Base-by-base conservation (phyloP, 2,113 vertebrate species). In the Psilopsiagon aurifrons region DNA sequence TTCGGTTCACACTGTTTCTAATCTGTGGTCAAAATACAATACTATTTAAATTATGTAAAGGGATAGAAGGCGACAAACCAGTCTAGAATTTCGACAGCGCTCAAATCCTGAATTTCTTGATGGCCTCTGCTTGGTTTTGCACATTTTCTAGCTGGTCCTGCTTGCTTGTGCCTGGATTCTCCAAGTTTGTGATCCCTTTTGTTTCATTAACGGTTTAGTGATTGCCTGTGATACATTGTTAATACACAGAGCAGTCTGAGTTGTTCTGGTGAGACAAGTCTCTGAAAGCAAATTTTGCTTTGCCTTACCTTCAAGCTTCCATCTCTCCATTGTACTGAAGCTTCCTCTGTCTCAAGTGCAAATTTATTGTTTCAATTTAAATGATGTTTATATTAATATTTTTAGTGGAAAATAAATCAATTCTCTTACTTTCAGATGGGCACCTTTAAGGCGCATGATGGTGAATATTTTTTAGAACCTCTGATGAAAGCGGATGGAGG, bases 381-480 rank as follows among this genome's bases (percentile, higher is more conserved):
- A 47, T 37, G 60, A 47, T 54, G 83, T 90, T 85, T 46, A 29
- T 47, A 60, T 31, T 5, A 8, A 3, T 81, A 52, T 82, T 90
- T 82, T 81, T 52, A 81, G 39, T 86, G 35, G 24, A 86, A 81
- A 94, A 78, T 93, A 55, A 76, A 92, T 60, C 6, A 39, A 16
- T 79, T 95, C 46, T 97, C 35, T 79, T 84, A 33, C 68, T 97
- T 96, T 89, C 96, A 97, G 97, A 92, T 97, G 96, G 97, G 97
- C 46, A 95, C 98, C 41, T 99, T 99, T 98, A 99, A 98, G 33
- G 98, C 99, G 28, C 98, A 98, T n/a, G 98, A 98, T 46, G 98
- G 99, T 23, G 99, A 99, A 94, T 99, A 99, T 96, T 99, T 99
- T 98, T 95, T 99, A 98, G 99, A 99, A 94, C 99, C 99, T 62